Evolutionary conservation across 2,797 vertebrate species (phyloP).

Genomic region (Neopelma chrysocephalum): DNA sequence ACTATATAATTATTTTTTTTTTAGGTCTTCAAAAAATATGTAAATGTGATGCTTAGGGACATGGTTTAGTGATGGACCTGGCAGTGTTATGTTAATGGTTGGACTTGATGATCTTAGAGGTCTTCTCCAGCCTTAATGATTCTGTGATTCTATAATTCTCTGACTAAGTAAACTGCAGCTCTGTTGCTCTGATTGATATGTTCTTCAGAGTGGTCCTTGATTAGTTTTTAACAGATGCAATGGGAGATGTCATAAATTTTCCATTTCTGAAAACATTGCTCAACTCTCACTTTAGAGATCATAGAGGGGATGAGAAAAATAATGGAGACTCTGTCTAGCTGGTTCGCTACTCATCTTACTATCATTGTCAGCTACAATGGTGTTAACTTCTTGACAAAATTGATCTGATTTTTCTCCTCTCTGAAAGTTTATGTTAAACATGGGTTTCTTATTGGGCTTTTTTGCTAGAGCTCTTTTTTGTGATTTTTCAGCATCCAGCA

Average conservation of each 20-base stretch:
- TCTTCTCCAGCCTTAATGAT: neutral
- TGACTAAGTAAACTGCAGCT: neutral
- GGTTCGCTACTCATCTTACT: neutral
- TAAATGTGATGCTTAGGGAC: too few species aligned
- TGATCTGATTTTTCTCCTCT: neutral
- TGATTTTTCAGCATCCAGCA: neutral
- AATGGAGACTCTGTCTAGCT: neutral
- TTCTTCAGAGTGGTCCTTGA: neutral
- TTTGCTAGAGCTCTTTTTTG: neutral
- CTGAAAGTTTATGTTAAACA: neutral
- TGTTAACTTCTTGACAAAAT: neutral
- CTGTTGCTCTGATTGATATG: neutral
- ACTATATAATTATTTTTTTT: neutral
- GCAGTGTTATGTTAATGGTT: neutral
- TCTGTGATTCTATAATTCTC: neutral
- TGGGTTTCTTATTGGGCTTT: neutral
- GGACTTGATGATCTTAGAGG: neutral
- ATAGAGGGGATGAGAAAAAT: neutral
- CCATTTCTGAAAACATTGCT: neutral
- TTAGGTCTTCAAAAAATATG: neutral
- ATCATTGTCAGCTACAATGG: neutral
- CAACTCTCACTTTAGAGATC: neutral
- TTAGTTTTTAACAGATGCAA: neutral
- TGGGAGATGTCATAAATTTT: neutral
- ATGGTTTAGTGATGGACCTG: neutral